Evolutionary conservation across 1,140 invertebrate species (phyloP), one percentile per base, ranked within the genome.

Genomic region (Lepidostoma basale): DNA sequence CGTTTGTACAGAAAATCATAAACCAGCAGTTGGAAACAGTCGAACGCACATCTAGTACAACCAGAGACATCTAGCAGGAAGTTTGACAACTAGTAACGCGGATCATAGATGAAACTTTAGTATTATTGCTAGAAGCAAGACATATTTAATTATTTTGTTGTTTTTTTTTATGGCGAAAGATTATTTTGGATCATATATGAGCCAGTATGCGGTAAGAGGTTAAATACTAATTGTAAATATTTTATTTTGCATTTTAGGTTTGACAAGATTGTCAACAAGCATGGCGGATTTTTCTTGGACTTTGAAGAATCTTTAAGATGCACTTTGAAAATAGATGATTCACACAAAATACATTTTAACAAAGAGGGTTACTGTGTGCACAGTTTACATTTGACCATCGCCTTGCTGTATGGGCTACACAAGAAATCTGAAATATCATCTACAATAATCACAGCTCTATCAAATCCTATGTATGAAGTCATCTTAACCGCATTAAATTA

Each of bases 341-440:
- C 33, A 4, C 14, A 49, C 14, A 60, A 54, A 36, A 16, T 67
- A 25, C 39, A 45, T 44, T 59, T 59, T 60, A 54, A 56, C 22
- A 68, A 47, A 58, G 70, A 72, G 42, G 40, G 44, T 12, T 68
- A 62, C 62, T 62, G 67, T 30, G 30, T 26, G 0, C 33, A 62
- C 36, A 20, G 42, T 16, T 45, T 68, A 14, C 66, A 72, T 45
- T 26, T 72, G 9, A 45, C 68, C 16, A 66, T 72, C 3, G 4
- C 20, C 40, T 33, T 72, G 26, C 45, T 52, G 1, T 45, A n/a
- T 22, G n/a, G 56, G 20, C 25, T 22, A 16, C 16, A 69, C 5
- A 30, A 39, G 22, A 60, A 20, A 25, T 1, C 40, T 10, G 20
- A 47, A 3, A 65, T 72, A 4, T 16, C 12, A 60, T 25, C 62